Evolutionary conservation across 2,113 vertebrate genomes (phyloP), one percentile per base, ranked within the genome.

Genomic region (Corythornis cristatus): DNA sequence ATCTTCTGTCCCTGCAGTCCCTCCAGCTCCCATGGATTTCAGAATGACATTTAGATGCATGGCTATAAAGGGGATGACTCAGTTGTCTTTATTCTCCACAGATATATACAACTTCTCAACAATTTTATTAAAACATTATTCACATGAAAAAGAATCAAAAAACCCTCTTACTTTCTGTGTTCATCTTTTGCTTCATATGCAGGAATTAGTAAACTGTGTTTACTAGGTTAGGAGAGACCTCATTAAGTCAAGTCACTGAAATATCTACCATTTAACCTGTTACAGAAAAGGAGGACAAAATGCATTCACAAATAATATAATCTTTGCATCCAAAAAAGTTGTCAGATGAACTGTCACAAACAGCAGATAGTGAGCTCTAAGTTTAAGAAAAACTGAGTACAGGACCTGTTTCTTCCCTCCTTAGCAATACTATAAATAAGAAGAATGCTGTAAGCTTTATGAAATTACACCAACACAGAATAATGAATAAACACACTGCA

Each of bases 241-340:
- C n/a, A 79, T 92, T 89, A 89, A 90, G 33, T 90, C 71, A 88
- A 90, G 26, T 14, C 20, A 56, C 28, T 62, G 56, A 88, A 92
- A 89, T 73, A 90, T 29, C 71, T 94, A 35, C 50, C 43, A 31
- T 89, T 92, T 78, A 93, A 89, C 33, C 70, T 89, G 25, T 75
- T 89, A 84, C 9, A 22, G 51, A 89, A 85, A 91, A 88, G 60
- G 46, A 89, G 31, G 60, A 80, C 31, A 85, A 93, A 95, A 86
- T 33, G 11, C 20, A 53, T 72, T 95, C 76, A 78, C 31, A 90
- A 92, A 89, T 88, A 82, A 68, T 70, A 58, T 51, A 54, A 68
- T 43, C 31, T 50, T 45, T 1, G 4, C 19, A 77, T 89, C 37
- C 42, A 86, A 86, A 94, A 85, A 54, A 53, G 4, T 31, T 88